Base-by-base conservation (phyloP, 2,113 vertebrate genomes). In the Oplegnathus fasciatus region DNA sequence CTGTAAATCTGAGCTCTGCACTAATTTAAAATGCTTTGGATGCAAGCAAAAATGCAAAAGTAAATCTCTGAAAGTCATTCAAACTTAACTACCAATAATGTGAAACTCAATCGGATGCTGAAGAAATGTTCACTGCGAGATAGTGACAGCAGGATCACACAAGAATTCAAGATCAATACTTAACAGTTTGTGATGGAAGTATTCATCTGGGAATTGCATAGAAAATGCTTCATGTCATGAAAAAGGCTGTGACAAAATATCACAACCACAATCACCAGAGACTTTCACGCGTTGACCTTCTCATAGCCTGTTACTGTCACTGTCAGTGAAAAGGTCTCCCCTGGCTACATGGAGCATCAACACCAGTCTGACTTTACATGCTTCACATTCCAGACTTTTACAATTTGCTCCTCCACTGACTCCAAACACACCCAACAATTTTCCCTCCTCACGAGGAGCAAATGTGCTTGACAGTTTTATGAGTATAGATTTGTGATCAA, bases 341-440 rank as follows among this genome's bases (percentile, higher is more conserved):
- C 32, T 37, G 84, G 75, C 50, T 71, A 85, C 89, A 72, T 0
- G 5, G 52, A 83, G 69, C 88, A 68, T 81, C 65, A 67, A 72
- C 83, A 75, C 69, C 17, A 37, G 44, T 87, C 61, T 80, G 77
- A 57, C 70, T 79, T 88, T 57, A 83, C 82, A 89, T 78, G 78
- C 76, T 83, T 83, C 79, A 79, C 88, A 92, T 93, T 92, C 90
- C 90, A 71, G 72, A 28, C 77, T 76, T 72, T 76, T 52, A 88
- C 78, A 84, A 74, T 77, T 75, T 2, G 48, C 66, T 78, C 65
- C 50, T 77, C 67, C 76, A 50, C 26, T 2, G 14, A 82, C 66
- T 75, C 72, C 44, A 73, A 71, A 88, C 82, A 75, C 85, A 78
- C 65, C 65, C 69, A n/a, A 34, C 69, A 60, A 76, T 73, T 61